These are phyloP conservation scores for Hydrotaea cyrtoneurina DNA, from an alignment of 2,888 invertebrate genomes.

Conservation along the genomic window DNA sequence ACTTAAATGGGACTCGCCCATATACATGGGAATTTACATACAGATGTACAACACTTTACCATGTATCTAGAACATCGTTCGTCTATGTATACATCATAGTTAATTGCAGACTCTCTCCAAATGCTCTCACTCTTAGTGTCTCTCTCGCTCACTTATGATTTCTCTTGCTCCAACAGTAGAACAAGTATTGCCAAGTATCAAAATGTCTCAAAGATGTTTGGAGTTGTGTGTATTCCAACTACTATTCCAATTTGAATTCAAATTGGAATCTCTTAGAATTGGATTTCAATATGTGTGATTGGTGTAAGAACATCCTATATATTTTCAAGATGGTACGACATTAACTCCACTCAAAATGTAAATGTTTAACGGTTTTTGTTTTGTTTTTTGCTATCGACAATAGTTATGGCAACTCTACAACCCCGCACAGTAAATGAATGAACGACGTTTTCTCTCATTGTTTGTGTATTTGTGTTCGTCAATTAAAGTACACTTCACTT, in stretches of 20 bases:
- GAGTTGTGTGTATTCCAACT: too few relatives aligned
- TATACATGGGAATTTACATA: constrained; percentile 34
- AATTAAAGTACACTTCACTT: constrained; percentile 40
- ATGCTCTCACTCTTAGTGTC: background rate
- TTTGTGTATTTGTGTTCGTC: constrained; percentile 16
- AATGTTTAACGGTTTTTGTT: too few relatives aligned
- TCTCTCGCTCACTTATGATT: background rate
- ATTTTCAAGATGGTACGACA: too few relatives aligned
- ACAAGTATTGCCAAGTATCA: background rate
- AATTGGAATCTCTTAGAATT: too few relatives aligned
- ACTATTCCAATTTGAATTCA: too few relatives aligned
- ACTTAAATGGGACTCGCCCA: constrained; percentile 64
- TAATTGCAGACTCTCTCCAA: constrained; percentile 25
- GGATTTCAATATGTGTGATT: too few relatives aligned
- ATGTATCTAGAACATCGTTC: constrained; percentile 26
- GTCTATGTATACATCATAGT: constrained; percentile 27
- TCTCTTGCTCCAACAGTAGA: background rate
- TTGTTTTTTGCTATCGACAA: too few relatives aligned
- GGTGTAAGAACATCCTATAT: too few relatives aligned
- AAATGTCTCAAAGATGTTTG: too few relatives aligned
- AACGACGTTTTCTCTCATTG: constrained; percentile 29
- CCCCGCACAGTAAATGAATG: constrained; percentile 4
- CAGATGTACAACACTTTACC: constrained; percentile 6
- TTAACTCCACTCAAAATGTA: too few relatives aligned
- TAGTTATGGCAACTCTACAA: constrained; percentile 6